Conservation (phyloP, 2,113 vertebrate species). For the rat (Rattus norvegicus) region DNA sequence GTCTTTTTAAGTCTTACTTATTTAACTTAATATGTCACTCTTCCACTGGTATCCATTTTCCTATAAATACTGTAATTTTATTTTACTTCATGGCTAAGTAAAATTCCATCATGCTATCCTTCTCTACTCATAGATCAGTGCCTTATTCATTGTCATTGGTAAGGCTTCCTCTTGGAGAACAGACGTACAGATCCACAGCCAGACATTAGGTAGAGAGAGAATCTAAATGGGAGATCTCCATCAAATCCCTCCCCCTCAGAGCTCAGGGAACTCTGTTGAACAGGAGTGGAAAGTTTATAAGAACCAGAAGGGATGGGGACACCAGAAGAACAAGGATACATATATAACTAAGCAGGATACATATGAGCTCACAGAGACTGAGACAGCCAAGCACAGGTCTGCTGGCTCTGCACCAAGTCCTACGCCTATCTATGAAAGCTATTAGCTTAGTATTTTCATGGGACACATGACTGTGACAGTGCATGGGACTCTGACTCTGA, state of each 20-base stretch:
- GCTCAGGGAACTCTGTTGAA: too few relatives aligned
- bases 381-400: neutral
- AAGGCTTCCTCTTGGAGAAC: neutral
- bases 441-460: neutral
- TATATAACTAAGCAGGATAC: neutral
- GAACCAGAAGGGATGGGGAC: neutral
- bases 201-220: neutral
- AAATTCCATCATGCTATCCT: neutral
- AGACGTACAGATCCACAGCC: neutral
- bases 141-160: neutral
- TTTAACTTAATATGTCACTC: neutral
- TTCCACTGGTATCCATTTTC: neutral
- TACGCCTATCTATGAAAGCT: neutral
- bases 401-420: neutral
- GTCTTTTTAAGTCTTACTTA: neutral
- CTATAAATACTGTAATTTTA: neutral
- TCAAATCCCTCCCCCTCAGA: neutral
- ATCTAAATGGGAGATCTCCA: neutral
- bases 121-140: neutral
- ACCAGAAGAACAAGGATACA: neutral
- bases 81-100: neutral
- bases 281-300: neutral
- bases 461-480: neutral
- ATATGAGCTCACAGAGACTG: neutral
- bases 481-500: neutral